Conservation (phyloP, 1,140 invertebrate genomes). For the Hyphantria cunea region DNA sequence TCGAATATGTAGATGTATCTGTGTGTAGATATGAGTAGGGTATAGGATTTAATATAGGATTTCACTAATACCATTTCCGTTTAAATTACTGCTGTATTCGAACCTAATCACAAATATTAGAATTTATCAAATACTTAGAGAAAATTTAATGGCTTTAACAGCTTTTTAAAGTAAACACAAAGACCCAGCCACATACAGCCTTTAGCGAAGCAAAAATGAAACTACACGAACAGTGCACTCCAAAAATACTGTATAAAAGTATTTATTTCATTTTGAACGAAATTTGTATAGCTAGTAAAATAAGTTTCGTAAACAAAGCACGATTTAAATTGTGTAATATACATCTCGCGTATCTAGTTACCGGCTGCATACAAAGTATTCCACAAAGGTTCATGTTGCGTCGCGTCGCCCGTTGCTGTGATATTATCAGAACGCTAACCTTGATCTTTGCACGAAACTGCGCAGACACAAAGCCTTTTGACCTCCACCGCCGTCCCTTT, state of each 20-base stretch:
- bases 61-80: too few relatives aligned
- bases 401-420: conserved; percentile 25
- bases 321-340: neutral
- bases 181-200: too few relatives aligned
- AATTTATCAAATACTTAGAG: too few relatives aligned
- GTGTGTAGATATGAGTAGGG: too few relatives aligned
- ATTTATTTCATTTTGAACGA: neutral
- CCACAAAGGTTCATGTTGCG: conserved; percentile 24
- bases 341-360: neutral
- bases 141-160: too few relatives aligned
- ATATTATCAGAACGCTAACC: conserved; percentile 44
- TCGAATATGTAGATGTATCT: too few relatives aligned
- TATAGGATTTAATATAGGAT: too few relatives aligned
- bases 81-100: too few relatives aligned
- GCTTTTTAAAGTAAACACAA: too few relatives aligned
- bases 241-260: neutral
- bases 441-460: conserved; percentile 54
- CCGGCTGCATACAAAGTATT: conserved; percentile 2
- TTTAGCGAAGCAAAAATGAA: too few relatives aligned
- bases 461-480: conserved; percentile 34
- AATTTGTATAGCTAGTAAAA: neutral
- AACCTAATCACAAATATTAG: too few relatives aligned
- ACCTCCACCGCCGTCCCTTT: conserved; percentile 37
- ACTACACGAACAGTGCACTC: neutral
- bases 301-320: neutral